Evolutionary conservation across 1,140 invertebrate species (phyloP), one percentile per base, ranked within the genome.

Genomic region (Drosophila punjabiensis): DNA sequence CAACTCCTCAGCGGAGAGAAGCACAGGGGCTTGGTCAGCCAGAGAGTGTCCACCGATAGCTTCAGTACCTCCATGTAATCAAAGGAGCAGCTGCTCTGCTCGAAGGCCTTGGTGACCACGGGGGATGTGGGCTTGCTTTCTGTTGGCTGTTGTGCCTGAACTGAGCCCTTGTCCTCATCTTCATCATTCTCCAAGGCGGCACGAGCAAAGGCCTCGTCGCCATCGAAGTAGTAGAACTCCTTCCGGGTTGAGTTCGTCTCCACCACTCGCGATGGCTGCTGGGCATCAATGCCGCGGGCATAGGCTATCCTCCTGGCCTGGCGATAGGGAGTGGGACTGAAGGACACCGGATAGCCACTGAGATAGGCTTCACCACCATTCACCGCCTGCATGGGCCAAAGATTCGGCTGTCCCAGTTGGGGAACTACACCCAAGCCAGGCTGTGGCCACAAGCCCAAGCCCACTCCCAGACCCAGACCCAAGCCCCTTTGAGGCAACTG

Each of bases 171-270:
- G 5, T 68, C 52, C n/a, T 71, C 59, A 30, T 79, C 82, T 0
- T 65, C 75, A 30, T 77, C 85, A 4, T 64, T 60, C 9, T 84
- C 83, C n/a, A 84, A 30, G n/a, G 81, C 82, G 1, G 82, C 70
- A 13, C 90, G 85, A 3, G 82, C 75, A 28, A 92, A 84, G 16
- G 90, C 89, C 48, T 92, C 86, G 20, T 94, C 88, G 35, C 88
- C 92, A 66, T 93, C 90, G 37, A 79, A 92, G 45, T 81, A 93
- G 24, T 93, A 93, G 16, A 93, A 93, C 20, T 91, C 92, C 53
- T 92, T 93, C 13, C 90, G 76, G 16, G 92, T 93, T 3, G 82
- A 93, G 67, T 88, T 93, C 0, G 82, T 91, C 59, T 92, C 91
- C n/a, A 89, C 84, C 1, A 91, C 71, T 2, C 79, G 76, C 18